Evolutionary conservation across 2,888 invertebrate genomes (phyloP).

Genomic region (Dryobota labecula): DNA sequence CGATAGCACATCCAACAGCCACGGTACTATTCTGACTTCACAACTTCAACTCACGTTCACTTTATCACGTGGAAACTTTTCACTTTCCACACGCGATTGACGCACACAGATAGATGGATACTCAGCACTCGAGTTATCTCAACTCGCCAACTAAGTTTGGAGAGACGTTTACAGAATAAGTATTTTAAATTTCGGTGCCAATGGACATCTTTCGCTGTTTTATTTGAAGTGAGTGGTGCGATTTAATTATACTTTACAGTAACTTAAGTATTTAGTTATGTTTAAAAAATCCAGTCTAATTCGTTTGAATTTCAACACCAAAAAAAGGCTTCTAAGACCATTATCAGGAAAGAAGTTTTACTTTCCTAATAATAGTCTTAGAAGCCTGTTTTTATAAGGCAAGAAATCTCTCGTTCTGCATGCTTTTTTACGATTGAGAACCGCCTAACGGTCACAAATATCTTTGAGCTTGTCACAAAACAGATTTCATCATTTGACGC

Average conservation of each 20-base stretch:
- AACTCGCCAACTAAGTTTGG: constrained; percentile 61
- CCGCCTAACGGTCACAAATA: background rate
- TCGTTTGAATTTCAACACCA: too few relatives aligned
- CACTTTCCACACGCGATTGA: constrained; percentile 81
- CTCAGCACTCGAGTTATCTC: constrained; percentile 63
- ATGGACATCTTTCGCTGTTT: constrained; percentile 23
- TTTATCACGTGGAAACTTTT: constrained; percentile 77
- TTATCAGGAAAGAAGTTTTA: too few relatives aligned
- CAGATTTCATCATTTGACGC: too few relatives aligned
- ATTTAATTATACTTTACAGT: background rate
- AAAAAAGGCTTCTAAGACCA: too few relatives aligned
- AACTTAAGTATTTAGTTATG: background rate
- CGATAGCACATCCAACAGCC: constrained; percentile 41
- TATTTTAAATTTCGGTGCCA: constrained; percentile 47
- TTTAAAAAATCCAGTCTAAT: background rate
- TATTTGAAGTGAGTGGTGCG: constrained; percentile 17
- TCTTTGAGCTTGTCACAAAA: background rate
- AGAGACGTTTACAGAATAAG: constrained; percentile 63
- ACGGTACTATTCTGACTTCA: constrained; percentile 39
- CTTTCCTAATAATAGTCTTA: background rate
- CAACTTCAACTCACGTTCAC: constrained; percentile 71
- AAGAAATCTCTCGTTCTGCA: background rate
- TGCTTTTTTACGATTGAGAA: background rate
- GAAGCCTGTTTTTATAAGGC: background rate
- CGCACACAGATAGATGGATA: constrained; percentile 68